Evolutionary conservation across 2,888 invertebrate genomes (phyloP).

Genomic region (Eupeodes latifasciatus): DNA sequence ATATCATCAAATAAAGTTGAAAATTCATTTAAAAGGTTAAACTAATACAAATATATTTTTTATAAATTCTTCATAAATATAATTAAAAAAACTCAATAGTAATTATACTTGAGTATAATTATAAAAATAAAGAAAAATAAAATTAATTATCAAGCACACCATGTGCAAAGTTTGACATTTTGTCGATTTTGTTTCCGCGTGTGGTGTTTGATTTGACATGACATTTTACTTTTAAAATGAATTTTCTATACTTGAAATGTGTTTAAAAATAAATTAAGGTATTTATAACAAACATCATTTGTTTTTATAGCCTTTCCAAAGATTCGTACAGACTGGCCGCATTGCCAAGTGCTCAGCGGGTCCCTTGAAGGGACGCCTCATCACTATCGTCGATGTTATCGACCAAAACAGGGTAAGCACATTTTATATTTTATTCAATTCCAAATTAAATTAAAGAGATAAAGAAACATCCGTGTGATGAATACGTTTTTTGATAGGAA

Average conservation of each 20-base stretch:
- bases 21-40: slow-evolving; percentile 75
- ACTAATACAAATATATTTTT: slow-evolving; percentile 68
- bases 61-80: slow-evolving; percentile 16
- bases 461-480: slow-evolving; percentile 80
- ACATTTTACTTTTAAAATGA: slow-evolving; percentile 33
- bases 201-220: slow-evolving; percentile 12
- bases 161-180: slow-evolving; percentile 67
- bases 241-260: slow-evolving; percentile 47
- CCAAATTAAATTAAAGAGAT: not conserved
- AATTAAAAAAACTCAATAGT: not conserved
- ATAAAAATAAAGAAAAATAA: not conserved
- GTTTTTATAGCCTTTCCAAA: slow-evolving; percentile 90
- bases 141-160: slow-evolving; percentile 46
- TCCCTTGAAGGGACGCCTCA: slow-evolving; percentile 94
- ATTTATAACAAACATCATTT: not conserved
- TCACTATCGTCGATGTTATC: slow-evolving; percentile 97
- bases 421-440: not conserved
- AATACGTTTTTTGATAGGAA: slow-evolving; percentile 88
- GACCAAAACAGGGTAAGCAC: slow-evolving; percentile 94
- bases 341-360: slow-evolving; percentile 98
- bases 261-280: not conserved
- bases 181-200: slow-evolving; percentile 44
- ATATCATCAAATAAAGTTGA: slow-evolving; percentile 79
- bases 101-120: slow-evolving; percentile 13
- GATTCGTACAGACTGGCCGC: slow-evolving; percentile 98